Base-by-base conservation (phyloP, 2,113 vertebrate genomes). In the Pygoscelis adeliae region DNA sequence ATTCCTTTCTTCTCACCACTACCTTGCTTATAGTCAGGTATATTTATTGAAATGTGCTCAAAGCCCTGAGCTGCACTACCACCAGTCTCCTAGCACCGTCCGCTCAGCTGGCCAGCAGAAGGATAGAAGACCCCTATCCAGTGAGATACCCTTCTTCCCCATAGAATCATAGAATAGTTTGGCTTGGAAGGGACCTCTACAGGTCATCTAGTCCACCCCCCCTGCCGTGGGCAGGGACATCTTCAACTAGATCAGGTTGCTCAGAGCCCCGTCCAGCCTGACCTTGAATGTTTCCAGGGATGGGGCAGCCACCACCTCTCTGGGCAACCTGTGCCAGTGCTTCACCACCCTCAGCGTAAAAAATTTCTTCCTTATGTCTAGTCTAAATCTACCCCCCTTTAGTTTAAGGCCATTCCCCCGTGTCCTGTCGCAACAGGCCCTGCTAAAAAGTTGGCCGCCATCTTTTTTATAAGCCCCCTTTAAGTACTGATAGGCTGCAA, bases 181-280 rank as follows among this genome's bases (percentile, higher is more conserved):
- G 29, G 7, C 6, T 58, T 49, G 29, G 50, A 86, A 65, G 46
- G 19, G 25, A 42, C 29, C 25, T 59, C 49, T 42, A 61, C 56
- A 66, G 0, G 0, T 12, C 47, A 56, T 16, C 36, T 76, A 40
- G 13, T 56, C 61, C 55, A 50, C 7, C 11, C 8, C 12, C 2
- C 3, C 32, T 82, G 32, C 38, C 21, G 22, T 14, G 11, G 49
- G 44, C 21, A 77, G 30, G 20, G 23, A 29, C n/a, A 40, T 55
- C 44, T 56, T 59, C 32, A 23, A 32, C 50, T 13, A 29, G 23
- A 47, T 23, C 14, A 61, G 5, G 40, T 27, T 61, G 22, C n/a
- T 61, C 58, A 61, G n/a, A 61, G n/a, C 22, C n/a, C 22, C 3
- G 3, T 25, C 21, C 58, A n/a, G 5, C 13, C 58, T 15, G 32